A percentile compares a stretch with the other conserved stretches of the same genome.
phyloP scores from a whole-genome alignment of 2,113 vertebrate genomes.

The Hypanus sabinus region DNA sequence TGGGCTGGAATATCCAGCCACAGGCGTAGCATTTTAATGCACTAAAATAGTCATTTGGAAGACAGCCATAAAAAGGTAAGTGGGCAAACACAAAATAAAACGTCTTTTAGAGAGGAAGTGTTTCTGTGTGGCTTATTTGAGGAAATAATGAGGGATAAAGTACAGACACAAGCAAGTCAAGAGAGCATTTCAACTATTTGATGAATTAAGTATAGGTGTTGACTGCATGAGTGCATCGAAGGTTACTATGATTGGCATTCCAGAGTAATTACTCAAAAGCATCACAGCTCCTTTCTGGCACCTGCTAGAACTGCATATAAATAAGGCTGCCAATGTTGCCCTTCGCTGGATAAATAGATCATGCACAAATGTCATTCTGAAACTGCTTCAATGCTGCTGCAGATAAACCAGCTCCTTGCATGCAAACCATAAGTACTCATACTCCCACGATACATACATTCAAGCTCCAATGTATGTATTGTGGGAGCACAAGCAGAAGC shows the following conservation, averaged over 20 bases:
- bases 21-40: no score
- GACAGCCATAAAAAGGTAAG: not conserved
- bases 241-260: not conserved
- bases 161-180: not conserved
- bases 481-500: no score
- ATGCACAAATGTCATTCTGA: not conserved
- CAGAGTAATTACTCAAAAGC: not conserved
- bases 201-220: not conserved
- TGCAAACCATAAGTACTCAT: not conserved
- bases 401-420: not conserved
- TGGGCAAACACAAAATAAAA: not conserved
- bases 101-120: not conserved
- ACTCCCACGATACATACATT: not conserved
- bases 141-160: not conserved
- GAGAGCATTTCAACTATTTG: not conserved
- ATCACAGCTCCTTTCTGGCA: not conserved
- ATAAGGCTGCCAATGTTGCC: not conserved
- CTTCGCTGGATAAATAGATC: not conserved
- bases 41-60: not conserved
- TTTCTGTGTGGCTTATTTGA: not conserved
- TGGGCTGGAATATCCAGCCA: not conserved
- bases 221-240: not conserved
- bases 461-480: not conserved
- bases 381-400: not conserved
- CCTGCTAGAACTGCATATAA: not conserved